Evolutionary conservation across 2,888 invertebrate species (phyloP).

Genomic region (Nematopogon swammerdamellus): DNA sequence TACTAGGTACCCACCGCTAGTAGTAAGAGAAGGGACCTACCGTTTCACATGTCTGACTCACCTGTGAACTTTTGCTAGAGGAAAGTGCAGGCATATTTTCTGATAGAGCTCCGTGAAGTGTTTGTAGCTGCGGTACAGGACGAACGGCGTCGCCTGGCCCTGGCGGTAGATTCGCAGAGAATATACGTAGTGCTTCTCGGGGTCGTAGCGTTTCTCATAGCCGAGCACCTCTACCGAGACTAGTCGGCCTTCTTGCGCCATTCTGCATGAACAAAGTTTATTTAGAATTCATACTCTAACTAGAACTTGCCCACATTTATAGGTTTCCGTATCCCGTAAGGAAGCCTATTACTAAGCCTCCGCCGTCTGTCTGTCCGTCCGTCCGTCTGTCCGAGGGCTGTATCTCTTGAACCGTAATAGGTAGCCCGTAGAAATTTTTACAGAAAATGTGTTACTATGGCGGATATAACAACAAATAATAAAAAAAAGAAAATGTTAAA

Average conservation of each 20-base stretch:
- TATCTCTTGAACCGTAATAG: too few relatives aligned
- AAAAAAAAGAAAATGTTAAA: too few relatives aligned
- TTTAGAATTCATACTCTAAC: background rate
- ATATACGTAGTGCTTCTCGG: slow-evolving; percentile 97
- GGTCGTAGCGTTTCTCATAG: slow-evolving; percentile 93
- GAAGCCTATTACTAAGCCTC: too few relatives aligned
- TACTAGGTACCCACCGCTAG: too few relatives aligned
- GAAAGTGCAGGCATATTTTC: slow-evolving; percentile 89
- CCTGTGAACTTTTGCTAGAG: slow-evolving; percentile 88
- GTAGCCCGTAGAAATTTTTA: too few relatives aligned
- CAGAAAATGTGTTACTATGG: too few relatives aligned
- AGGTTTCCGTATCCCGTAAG: too few relatives aligned
- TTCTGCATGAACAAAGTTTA: slow-evolving; percentile 44
- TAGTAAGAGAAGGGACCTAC: too few relatives aligned
- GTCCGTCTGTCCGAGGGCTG: too few relatives aligned
- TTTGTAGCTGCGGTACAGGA: slow-evolving; percentile 91
- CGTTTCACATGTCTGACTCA: slow-evolving; percentile 30
- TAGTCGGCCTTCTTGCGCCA: slow-evolving; percentile 87
- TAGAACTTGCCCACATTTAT: too few relatives aligned
- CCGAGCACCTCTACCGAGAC: slow-evolving; percentile 80
- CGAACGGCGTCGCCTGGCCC: slow-evolving; percentile 80
- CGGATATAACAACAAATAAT: too few relatives aligned
- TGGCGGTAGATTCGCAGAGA: slow-evolving; percentile 80
- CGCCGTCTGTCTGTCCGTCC: too few relatives aligned
- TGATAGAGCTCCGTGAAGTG: slow-evolving; percentile 97